Conservation (phyloP, 2,888 invertebrate species). For the Ophraella communa region DNA sequence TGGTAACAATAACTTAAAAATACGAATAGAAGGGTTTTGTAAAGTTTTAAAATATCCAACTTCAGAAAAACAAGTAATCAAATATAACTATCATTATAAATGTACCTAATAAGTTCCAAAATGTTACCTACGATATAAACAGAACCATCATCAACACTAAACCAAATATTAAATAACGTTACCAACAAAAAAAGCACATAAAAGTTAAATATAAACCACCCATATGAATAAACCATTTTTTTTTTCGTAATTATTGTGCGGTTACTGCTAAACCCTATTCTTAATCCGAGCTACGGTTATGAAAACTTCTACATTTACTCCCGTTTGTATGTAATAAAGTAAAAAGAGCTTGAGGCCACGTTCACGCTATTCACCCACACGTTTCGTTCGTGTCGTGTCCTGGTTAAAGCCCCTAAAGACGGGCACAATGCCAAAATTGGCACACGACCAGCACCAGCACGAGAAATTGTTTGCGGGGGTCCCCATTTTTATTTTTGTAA, state of each 20-base stretch:
- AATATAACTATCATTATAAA: no score
- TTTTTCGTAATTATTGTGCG: neutral
- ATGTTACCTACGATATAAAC: no score
- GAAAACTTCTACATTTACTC: conserved; percentile 1
- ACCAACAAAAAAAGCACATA: no score
- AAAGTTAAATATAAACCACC: no score
- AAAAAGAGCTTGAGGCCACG: conserved; percentile 38
- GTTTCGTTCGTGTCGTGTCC: conserved; percentile 47
- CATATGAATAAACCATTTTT: no score
- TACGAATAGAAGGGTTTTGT: no score
- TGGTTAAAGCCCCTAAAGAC: conserved; percentile 39
- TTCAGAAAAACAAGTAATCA: no score
- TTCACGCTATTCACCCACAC: conserved; percentile 47
- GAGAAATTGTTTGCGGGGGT: conserved; percentile 46
- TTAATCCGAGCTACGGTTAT: neutral
- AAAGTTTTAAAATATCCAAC: no score
- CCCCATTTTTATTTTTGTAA: conserved; percentile 4
- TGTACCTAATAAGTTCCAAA: no score
- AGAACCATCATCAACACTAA: no score
- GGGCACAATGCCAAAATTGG: conserved; percentile 49
- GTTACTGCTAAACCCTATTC: neutral
- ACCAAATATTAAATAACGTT: no score
- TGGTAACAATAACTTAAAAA: no score
- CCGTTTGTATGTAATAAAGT: conserved; percentile 23
- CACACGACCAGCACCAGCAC: conserved; percentile 51